These are phyloP conservation scores for Amphiprion ocellaris DNA, from an alignment of 2,113 vertebrate genomes.

Conservation along the genomic window DNA sequence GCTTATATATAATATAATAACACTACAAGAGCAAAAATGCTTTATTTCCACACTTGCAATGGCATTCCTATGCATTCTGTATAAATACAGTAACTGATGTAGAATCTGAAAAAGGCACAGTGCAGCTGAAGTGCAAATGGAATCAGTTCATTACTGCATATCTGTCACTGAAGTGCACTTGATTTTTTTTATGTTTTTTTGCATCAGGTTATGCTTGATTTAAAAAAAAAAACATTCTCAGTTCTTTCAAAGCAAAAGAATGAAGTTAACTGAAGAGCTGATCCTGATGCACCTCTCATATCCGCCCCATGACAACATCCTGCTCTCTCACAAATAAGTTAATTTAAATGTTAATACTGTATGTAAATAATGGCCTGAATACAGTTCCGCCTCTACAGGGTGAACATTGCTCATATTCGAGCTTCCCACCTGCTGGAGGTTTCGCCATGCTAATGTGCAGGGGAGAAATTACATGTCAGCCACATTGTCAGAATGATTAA, in stretches of 20 bases:
- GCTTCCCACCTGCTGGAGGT: slow-evolving; percentile 52
- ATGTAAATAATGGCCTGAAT: slow-evolving; percentile 37
- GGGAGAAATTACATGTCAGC: slow-evolving; percentile 76
- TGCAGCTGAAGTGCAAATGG: not conserved
- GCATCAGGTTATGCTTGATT: too few species aligned
- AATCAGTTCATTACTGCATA: not conserved
- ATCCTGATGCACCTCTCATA: not conserved
- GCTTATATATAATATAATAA: too few species aligned
- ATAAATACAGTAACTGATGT: not conserved
- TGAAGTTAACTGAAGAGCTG: too few species aligned
- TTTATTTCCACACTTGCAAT: too few species aligned
- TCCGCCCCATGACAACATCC: slow-evolving; percentile 4
- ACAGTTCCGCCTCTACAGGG: not conserved
- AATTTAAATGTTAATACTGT: slow-evolving; percentile 29
- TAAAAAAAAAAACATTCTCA: too few species aligned
- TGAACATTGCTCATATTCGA: slow-evolving; percentile 42
- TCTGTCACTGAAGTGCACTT: not conserved
- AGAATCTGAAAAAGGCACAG: not conserved
- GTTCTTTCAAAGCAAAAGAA: too few species aligned
- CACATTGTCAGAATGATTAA: slow-evolving; percentile 78
- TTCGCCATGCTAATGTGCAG: slow-evolving; percentile 47
- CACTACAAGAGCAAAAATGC: too few species aligned
- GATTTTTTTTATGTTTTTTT: not conserved
- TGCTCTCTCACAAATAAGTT: slow-evolving; percentile 13
- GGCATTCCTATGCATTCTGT: too few species aligned